phyloP scores from a whole-genome alignment of 2,797 vertebrate genomes.

The Sebastes diploproa region DNA sequence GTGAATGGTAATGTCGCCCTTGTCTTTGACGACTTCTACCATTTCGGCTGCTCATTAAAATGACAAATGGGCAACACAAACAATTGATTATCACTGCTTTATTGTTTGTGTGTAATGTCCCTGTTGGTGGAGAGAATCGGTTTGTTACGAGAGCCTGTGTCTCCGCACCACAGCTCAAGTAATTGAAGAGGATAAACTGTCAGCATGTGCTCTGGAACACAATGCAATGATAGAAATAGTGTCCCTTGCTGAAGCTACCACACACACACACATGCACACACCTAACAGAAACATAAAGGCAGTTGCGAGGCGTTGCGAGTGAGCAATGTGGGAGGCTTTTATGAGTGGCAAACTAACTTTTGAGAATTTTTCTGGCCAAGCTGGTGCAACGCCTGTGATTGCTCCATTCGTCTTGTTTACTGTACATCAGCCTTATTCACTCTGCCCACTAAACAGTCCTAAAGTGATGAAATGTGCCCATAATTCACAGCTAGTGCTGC shows the following conservation, averaged over 20 bases:
- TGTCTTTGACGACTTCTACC: slow-evolving; percentile 37
- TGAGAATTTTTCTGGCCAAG: slow-evolving; percentile 13
- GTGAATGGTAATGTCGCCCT: background rate
- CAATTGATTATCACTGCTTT: slow-evolving; percentile 47
- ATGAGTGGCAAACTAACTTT: slow-evolving; percentile 34
- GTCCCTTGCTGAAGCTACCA: background rate
- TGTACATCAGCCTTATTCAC: slow-evolving; percentile 44
- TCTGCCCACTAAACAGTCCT: slow-evolving; percentile 44
- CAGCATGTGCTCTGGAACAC: background rate
- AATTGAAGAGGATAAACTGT: slow-evolving; percentile 45
- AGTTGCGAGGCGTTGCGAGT: background rate
- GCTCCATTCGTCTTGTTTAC: slow-evolving; percentile 68
- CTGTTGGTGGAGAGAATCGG: slow-evolving; percentile 16
- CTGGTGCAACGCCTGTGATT: slow-evolving; percentile 28
- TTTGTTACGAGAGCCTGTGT: slow-evolving; percentile 6
- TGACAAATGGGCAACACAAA: slow-evolving; percentile 55
- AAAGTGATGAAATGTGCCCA: slow-evolving; percentile 41
- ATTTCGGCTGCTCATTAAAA: slow-evolving; percentile 60
- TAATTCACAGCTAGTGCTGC: slow-evolving; percentile 37
- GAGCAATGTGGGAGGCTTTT: slow-evolving; percentile 33
- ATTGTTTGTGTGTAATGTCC: slow-evolving; percentile 20
- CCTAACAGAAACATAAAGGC: background rate
- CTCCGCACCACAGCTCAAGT: slow-evolving; percentile 11
- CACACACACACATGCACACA: background rate
- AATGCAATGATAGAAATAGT: slow-evolving; percentile 6